phyloP scores from a whole-genome alignment of 2,888 invertebrate genomes.

The Lucinisca nassula region DNA sequence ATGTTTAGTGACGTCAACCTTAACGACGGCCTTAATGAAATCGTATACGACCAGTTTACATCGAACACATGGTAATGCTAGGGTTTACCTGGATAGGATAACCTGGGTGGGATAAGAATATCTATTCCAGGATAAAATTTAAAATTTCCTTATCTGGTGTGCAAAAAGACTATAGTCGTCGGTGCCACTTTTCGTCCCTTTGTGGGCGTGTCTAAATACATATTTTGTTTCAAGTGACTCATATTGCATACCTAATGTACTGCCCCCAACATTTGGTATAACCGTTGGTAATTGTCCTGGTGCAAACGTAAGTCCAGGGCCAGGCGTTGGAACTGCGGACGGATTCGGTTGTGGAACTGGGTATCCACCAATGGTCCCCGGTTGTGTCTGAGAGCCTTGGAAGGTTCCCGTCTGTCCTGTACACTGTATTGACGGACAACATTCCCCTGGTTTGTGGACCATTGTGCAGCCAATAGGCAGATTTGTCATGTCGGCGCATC shows the following conservation, averaged over 20 bases:
- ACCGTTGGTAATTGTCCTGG: slow-evolving; percentile 58
- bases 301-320: slow-evolving; percentile 54
- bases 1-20: no score
- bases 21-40: no score
- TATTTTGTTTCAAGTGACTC: no score
- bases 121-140: no score
- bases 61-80: no score
- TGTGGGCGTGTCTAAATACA: no score
- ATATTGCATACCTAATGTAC: slow-evolving; percentile 16
- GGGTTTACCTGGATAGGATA: no score
- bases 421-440: slow-evolving; percentile 77
- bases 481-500: slow-evolving; percentile 79
- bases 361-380: slow-evolving; percentile 77
- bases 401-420: slow-evolving; percentile 71
- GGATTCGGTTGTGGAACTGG: slow-evolving; percentile 69
- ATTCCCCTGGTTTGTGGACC: slow-evolving; percentile 67
- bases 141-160: no score
- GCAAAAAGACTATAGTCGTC: no score
- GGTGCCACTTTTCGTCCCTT: no score
- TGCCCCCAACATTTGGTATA: slow-evolving; percentile 29
- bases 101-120: no score
- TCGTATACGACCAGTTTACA: no score
- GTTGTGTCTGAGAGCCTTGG: slow-evolving; percentile 76
- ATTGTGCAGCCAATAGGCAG: slow-evolving; percentile 77
- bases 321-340: slow-evolving; percentile 54